Conservation (phyloP, 2,113 vertebrate genomes). For the Chauna torquata region DNA sequence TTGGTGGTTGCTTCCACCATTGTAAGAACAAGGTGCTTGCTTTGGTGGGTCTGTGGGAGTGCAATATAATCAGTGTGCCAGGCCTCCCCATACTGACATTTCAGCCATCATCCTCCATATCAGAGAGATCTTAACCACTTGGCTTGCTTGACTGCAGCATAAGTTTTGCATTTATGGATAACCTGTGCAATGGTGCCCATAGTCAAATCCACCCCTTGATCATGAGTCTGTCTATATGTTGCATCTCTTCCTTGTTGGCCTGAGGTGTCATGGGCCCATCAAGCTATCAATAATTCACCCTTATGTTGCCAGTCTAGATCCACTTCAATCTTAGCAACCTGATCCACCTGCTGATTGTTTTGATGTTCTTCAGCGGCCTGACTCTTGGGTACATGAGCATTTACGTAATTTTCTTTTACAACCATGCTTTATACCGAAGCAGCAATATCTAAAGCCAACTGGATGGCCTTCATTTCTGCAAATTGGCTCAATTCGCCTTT, state of each 20-base stretch:
- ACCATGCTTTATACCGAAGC: too few species aligned
- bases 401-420: too few species aligned
- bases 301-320: background rate
- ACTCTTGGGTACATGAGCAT: too few species aligned
- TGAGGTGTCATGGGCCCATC: too few species aligned
- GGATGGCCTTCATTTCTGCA: too few species aligned
- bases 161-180: background rate
- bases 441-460: too few species aligned
- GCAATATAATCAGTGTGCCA: background rate
- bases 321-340: too few species aligned
- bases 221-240: background rate
- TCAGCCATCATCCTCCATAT: background rate
- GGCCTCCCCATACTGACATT: background rate
- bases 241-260: too few species aligned
- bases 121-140: background rate
- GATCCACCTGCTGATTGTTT: too few species aligned
- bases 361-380: too few species aligned
- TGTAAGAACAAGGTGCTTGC: background rate
- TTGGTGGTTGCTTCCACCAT: background rate
- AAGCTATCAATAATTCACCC: too few species aligned
- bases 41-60: background rate
- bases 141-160: background rate
- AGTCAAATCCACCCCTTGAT: background rate
- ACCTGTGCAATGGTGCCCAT: background rate
- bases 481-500: too few species aligned